These are phyloP conservation scores for Odontamblyopus lacepedii DNA, from an alignment of 2,797 vertebrate genomes.

Conservation along the genomic window DNA sequence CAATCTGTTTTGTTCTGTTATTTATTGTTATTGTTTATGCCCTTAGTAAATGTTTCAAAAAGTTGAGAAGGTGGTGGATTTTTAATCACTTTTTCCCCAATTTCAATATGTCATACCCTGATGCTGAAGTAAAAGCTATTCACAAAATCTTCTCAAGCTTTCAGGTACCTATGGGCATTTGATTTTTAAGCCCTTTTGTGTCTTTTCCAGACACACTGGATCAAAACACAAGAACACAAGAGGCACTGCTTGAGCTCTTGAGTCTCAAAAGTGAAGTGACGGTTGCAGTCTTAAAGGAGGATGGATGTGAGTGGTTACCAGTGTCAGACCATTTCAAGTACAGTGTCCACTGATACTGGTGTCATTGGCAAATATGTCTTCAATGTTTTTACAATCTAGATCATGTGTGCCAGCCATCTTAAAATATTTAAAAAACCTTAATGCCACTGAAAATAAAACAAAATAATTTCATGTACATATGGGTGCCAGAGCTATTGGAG, in stretches of 20 bases:
- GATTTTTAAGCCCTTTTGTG: neutral
- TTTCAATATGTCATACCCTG: neutral
- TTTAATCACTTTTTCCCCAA: neutral
- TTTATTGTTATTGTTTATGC: constrained; percentile 2
- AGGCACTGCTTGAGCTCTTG: neutral
- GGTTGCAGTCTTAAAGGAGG: neutral
- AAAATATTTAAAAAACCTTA: neutral
- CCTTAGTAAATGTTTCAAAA: neutral
- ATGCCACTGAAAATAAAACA: neutral
- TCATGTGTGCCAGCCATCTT: neutral
- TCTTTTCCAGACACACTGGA: neutral
- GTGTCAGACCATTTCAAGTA: neutral
- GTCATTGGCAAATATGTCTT: neutral
- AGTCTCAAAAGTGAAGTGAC: neutral
- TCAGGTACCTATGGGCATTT: neutral
- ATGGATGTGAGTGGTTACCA: neutral
- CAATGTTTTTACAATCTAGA: neutral
- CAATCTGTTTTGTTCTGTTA: neutral
- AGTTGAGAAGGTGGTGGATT: neutral
- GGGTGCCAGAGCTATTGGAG: neutral
- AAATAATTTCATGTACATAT: neutral
- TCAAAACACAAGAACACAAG: neutral
- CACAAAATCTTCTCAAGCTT: neutral
- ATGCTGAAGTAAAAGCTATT: neutral
- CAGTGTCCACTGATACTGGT: neutral